Base-by-base conservation (phyloP, 1,140 invertebrate species). In the Olivierus martensii region DNA sequence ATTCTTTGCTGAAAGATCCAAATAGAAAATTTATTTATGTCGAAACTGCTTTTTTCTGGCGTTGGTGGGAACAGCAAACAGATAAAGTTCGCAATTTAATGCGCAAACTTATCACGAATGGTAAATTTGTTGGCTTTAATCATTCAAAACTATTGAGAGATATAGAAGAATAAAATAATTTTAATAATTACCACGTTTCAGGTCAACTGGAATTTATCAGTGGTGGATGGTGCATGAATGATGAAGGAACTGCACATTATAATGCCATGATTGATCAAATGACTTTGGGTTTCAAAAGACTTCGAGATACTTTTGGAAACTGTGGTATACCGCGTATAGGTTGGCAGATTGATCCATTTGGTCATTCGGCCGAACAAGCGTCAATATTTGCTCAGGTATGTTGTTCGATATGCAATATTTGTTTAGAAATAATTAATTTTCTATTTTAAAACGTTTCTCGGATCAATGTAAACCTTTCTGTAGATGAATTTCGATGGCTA, bases 321-420 rank as follows among this genome's bases (percentile, higher is more conserved):
- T 93, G 88, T 65, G 87, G 76, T 0, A 69, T 79, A 12, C 89
- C 88, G 0, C 75, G 74, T 22, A 76, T 89, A 10, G 87, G 83
- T 3, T 94, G 90, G 89, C 90, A 94, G 67, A 92, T 94, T 44
- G 88, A 93, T 72, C 87, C 89, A 0, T 94, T 93, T 63, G 89
- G 89, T 0, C 90, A 95, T 65, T 88, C 87, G 0, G 67, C 84
- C 21, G 89, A 93, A 71, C 67, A 69, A 36, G 87, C 88, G 0
- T 87, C 85, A 0, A 70, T 92, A 1, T 84, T 92, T 62, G 81
- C 87, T 0, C 81, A 79, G 62, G 69, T 53, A 61, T 17, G 56
- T 57, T 60, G 4, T 18, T 43, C 21, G 38, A 39, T 17, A 39
- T 39, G 38, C 12, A 12, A 39, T 17, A 39, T 39, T n/a, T n/a